These are phyloP conservation scores for Xyrichtys novacula DNA, from an alignment of 2,797 vertebrate species.

Conservation along the genomic window DNA sequence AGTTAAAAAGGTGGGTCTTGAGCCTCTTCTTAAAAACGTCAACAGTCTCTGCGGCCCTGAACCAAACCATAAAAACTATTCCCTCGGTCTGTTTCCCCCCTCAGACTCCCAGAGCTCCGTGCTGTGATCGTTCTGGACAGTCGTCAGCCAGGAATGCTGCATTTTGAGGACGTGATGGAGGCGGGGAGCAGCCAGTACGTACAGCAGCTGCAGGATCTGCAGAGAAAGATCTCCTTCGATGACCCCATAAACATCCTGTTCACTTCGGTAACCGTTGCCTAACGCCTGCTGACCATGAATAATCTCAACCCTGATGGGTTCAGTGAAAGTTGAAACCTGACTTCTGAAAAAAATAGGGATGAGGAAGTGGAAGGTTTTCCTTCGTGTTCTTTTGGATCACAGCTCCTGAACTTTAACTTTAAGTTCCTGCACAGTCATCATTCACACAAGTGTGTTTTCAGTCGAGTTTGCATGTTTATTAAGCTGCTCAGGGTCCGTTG, in stretches of 20 bases:
- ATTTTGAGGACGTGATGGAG: conserved; percentile 89
- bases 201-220: conserved; percentile 83
- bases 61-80: no score
- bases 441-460: no score
- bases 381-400: background rate
- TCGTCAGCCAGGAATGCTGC: conserved; percentile 87
- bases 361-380: background rate
- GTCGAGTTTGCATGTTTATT: no score
- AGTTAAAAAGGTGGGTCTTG: no score
- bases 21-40: no score
- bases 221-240: conserved; percentile 84
- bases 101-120: conserved; percentile 91
- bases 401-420: background rate
- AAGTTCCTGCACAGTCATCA: no score
- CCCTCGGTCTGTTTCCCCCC: background rate
- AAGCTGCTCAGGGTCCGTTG: background rate
- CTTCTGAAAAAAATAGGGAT: background rate
- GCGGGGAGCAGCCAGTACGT: conserved; percentile 83
- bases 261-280: conserved; percentile 87
- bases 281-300: background rate
- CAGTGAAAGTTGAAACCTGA: background rate
- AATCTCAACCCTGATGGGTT: no score
- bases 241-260: conserved; percentile 97
- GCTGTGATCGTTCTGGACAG: conserved; percentile 86
- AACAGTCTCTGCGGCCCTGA: no score